Evolutionary conservation across 2,113 vertebrate species (phyloP), one percentile per base, ranked within the genome.

Genomic region (Gobius niger): DNA sequence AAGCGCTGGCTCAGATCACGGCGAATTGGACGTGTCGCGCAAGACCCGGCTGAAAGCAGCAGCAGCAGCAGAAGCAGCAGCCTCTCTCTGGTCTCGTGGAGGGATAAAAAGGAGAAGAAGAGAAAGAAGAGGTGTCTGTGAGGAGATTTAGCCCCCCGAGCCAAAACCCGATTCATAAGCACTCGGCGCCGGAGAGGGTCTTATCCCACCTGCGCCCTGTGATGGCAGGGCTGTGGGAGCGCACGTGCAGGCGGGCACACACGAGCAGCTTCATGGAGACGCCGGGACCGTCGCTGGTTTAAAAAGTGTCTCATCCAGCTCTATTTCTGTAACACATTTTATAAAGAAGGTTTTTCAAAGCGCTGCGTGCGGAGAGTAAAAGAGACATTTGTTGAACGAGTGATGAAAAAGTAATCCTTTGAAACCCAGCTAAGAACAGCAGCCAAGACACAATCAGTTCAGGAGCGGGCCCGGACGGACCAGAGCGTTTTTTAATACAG

Each of bases 101-200:
- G 5, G 24, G 5, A 34, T 4, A 34, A 34, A 34, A 3, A 34
- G 5, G 5, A 34, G 5, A 34, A 34, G 3, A 24, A 24, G 72
- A 77, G 79, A 84, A 71, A 65, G 77, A 80, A 72, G 73, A 85
- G 67, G 85, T 87, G 86, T 84, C 73, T 86, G 82, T 81, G 78
- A 86, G 79, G 82, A 86, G 86, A 88, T 89, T 88, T 87, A 88
- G 88, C 86, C 76, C 86, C 76, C 16, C 2, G 68, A 84, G 88
- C 89, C 87, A 91, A 88, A 88, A 89, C 73, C 2, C 87, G 87
- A 85, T 88, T 86, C 87, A 86, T 77, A 86, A 72, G 62, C 88
- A 86, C 88, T 91, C 79, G 76, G 85, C 74, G 74, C 61, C 86
- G 81, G 85, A 91, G 86, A 89, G 86, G 81, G 85, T 78, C 82